Percentiles rank a stretch among this genome's conserved stretches.
Evolutionary conservation across 2,888 invertebrate species (phyloP).

Genomic region (Conchocele bisecta): DNA sequence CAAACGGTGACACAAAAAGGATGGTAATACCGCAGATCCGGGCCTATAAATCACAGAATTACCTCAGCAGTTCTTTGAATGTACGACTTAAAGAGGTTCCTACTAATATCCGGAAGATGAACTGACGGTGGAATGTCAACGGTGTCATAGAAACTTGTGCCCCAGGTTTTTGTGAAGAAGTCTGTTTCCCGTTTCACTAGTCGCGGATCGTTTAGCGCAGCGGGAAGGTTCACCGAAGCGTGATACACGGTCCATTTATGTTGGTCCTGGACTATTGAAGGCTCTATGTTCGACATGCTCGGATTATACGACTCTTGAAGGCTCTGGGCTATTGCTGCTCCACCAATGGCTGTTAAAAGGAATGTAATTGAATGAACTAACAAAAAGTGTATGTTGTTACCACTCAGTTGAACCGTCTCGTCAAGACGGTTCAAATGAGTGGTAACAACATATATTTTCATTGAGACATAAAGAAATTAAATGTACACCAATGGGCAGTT

Average conservation of each 20-base stretch:
- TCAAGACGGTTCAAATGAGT: too few relatives aligned
- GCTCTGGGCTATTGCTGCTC: too few relatives aligned
- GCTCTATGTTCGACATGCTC: constrained; percentile 65
- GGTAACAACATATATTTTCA: too few relatives aligned
- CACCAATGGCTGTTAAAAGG: too few relatives aligned
- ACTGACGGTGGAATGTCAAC: constrained; percentile 90
- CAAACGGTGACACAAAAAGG: background rate
- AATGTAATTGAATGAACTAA: too few relatives aligned
- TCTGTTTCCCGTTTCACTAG: constrained; percentile 88
- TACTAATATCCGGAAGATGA: constrained; percentile 91
- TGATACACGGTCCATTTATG: constrained; percentile 92
- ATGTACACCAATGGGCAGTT: too few relatives aligned
- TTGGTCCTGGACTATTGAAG: constrained; percentile 80
- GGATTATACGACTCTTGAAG: too few relatives aligned
- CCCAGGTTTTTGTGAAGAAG: constrained; percentile 99
- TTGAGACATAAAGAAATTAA: too few relatives aligned
- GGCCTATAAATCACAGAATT: constrained; percentile 48
- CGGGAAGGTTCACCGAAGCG: constrained; percentile 96
- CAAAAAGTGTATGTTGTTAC: too few relatives aligned
- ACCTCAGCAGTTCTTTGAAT: constrained; percentile 87
- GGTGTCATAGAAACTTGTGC: constrained; percentile 93
- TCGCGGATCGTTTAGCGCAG: constrained; percentile 97
- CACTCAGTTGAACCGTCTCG: too few relatives aligned
- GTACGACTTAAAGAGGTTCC: constrained; percentile 93
- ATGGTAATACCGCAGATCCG: background rate